Evolutionary conservation across 2,113 vertebrate species (phyloP).

Genomic region (Cyprinodon variegatus): DNA sequence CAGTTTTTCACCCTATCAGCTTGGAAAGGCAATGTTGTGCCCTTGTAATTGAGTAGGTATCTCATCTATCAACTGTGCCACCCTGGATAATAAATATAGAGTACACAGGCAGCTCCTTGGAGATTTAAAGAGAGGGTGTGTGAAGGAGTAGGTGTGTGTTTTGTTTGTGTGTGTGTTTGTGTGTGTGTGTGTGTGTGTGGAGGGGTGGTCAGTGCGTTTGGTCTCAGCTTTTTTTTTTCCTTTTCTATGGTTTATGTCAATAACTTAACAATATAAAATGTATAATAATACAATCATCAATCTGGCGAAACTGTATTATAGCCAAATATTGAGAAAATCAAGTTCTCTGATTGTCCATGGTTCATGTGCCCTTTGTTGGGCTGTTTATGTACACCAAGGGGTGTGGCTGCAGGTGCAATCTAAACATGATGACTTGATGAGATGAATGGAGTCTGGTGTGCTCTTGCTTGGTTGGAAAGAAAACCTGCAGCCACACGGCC

Average conservation of each 20-base stretch:
- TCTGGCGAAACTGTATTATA: background rate
- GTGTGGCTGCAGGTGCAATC: no score
- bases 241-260: conserved; percentile 36
- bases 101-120: conserved; percentile 79
- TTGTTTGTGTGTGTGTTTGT: conserved; percentile 15
- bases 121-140: conserved; percentile 75
- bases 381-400: no score
- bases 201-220: conserved; percentile 62
- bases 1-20: conserved; percentile 83
- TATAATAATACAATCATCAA: no score
- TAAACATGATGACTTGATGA: no score
- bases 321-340: background rate
- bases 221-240: conserved; percentile 38
- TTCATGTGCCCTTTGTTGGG: no score
- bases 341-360: background rate
- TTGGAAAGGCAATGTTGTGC: conserved; percentile 85
- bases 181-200: conserved; percentile 29
- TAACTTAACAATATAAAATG: background rate
- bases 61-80: conserved; percentile 86
- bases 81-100: conserved; percentile 86
- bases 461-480: no score
- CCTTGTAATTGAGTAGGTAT: conserved; percentile 86
- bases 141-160: conserved; percentile 55
- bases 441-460: no score
- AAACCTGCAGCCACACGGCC: no score